Base-by-base conservation (phyloP, 2,888 invertebrate species). In the Lycia hirtaria region DNA sequence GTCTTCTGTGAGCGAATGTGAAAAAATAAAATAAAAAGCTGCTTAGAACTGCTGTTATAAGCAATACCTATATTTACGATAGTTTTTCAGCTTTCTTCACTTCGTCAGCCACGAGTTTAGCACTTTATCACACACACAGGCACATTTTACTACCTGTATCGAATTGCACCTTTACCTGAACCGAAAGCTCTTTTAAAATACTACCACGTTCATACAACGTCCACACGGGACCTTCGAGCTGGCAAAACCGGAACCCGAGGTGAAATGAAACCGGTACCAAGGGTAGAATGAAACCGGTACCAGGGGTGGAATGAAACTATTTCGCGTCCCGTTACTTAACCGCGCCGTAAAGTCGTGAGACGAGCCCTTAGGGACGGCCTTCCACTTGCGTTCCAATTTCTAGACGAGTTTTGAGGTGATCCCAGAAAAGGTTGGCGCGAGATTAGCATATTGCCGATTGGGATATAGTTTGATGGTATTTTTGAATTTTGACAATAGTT, bases 271-370 rank as follows among this genome's bases (percentile, higher is more conserved):
- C 35, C 35, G 26, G 37, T 33, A 22, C 4, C 38, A 28, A 22
- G 30, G 24, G 47, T 22, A 12, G 37, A 33, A 47, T 47, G 47
- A 30, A 62, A 68, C 56, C 44, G 35, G 64, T 64, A 56, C 55
- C 60, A 12, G 38, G 49, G 52, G 60, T 59, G 54, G 45, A 52
- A 63, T 75, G 73, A 72, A 78, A 79, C 76, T 80, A 76, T 75
- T 77, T 73, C 65, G 73, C 58, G 54, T 64, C 64, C 59, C 67
- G 71, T 77, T 74, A 76, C 75, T 75, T 73, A 77, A 75, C 68
- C 66, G 67, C 64, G 53, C 71, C 76, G 74, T 81, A 80, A 81
- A 80, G 60, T 66, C 65, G 37, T 56, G 60, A 56, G 67, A 76
- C 68, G 69, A 64, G 59, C 53, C 80, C 71, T 73, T 1, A 0